phyloP scores from a whole-genome alignment of 2,888 invertebrate genomes.

The Watsonalla cultraria region DNA sequence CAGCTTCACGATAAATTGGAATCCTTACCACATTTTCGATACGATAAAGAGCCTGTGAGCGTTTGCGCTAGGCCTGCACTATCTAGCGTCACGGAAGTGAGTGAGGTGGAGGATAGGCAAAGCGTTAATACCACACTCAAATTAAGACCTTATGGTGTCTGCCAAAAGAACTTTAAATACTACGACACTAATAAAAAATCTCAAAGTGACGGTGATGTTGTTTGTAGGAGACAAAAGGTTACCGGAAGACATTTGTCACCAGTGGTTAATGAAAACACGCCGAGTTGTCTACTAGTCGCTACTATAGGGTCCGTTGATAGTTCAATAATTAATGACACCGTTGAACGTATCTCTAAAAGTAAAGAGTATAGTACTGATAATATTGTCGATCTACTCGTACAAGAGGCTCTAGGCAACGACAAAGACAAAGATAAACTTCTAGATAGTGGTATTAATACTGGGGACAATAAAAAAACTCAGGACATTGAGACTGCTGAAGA shows the following conservation, averaged over 20 bases:
- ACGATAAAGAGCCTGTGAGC: conserved; percentile 37
- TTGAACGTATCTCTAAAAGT: conserved; percentile 38
- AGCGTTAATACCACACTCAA: conserved; percentile 25
- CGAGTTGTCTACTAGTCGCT: conserved; percentile 42
- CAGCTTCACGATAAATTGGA: conserved; percentile 57
- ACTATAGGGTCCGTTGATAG: conserved; percentile 44
- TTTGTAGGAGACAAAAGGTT: conserved; percentile 6
- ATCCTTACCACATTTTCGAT: conserved; percentile 37
- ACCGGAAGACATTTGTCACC: conserved; percentile 23
- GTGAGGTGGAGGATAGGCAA: conserved; percentile 38
- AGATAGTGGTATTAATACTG: conserved; percentile 34
- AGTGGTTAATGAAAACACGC: conserved; percentile 23
- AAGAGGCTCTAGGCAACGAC: conserved; percentile 40
- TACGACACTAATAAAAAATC: conserved; percentile 15
- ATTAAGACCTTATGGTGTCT: conserved; percentile 29
- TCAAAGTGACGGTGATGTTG: conserved; percentile 32
- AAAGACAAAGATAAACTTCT: conserved; percentile 13
- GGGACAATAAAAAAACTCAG: conserved; percentile 23
- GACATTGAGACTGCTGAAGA: conserved; percentile 24
- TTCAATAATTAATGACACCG: conserved; percentile 45
- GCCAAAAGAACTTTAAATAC: conserved; percentile 17
- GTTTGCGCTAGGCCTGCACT: conserved; percentile 44
- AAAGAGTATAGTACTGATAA: conserved; percentile 36
- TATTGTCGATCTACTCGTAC: conserved; percentile 44
- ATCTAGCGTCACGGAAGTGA: conserved; percentile 48